Percentiles rank a stretch among this genome's conserved stretches.
Conservation (phyloP, 2,113 vertebrate species). For the Silurus glanis region DNA sequence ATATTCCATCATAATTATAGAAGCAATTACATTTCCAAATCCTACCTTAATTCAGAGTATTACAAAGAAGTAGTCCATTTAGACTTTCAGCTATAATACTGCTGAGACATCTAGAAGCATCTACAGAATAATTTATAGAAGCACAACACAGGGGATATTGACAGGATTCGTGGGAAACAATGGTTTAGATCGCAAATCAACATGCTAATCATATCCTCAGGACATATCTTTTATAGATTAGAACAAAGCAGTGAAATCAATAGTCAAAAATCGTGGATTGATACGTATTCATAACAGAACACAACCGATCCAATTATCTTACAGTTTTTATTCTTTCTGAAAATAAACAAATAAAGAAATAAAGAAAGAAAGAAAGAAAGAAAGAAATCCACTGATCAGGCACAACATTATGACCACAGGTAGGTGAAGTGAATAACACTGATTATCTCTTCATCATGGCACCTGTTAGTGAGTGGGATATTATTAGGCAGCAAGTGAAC, state of each 20-base stretch:
- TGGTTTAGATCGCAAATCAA: constrained; percentile 46
- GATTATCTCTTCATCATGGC: too few relatives aligned
- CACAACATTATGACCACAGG: too few relatives aligned
- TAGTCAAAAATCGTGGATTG: constrained; percentile 46
- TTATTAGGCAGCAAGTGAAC: too few relatives aligned
- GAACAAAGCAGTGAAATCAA: constrained; percentile 52
- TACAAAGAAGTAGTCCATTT: not conserved
- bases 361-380: too few relatives aligned
- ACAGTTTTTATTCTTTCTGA: not conserved
- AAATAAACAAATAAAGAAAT: too few relatives aligned
- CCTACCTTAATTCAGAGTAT: not conserved
- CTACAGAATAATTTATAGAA: constrained; percentile 51
- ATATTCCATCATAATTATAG: constrained; percentile 11
- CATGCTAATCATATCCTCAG: constrained; percentile 63
- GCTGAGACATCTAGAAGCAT: not conserved
- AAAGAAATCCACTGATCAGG: too few relatives aligned
- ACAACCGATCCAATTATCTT: not conserved
- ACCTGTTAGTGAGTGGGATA: too few relatives aligned
- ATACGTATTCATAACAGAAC: constrained; percentile 29
- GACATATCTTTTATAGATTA: constrained; percentile 58
- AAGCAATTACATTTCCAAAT: constrained; percentile 8
- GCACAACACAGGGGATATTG: constrained; percentile 26
- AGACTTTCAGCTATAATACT: not conserved
- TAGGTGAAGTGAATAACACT: too few relatives aligned
- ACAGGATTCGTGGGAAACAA: constrained; percentile 46